A percentile compares a stretch with the other conserved stretches of the same genome.
Evolutionary conservation across 1,140 invertebrate genomes (phyloP).

Genomic region (Macrosteles quadrilineatus): DNA sequence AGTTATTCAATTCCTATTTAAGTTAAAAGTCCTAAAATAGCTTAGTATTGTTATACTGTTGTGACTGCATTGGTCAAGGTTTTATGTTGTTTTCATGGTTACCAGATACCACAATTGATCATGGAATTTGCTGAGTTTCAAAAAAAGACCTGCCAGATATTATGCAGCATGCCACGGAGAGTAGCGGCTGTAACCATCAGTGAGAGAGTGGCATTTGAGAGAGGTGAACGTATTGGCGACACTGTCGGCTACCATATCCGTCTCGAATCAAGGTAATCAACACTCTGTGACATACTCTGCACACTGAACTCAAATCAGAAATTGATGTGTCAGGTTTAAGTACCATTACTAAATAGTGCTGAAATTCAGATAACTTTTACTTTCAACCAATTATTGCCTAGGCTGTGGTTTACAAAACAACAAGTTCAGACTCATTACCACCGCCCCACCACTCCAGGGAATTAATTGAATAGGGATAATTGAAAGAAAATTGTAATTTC

Average conservation of each 20-base stretch:
- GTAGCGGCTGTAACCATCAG: not conserved
- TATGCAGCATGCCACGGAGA: not conserved
- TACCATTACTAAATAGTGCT: no score
- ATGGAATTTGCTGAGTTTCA: not conserved
- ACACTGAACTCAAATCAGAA: no score
- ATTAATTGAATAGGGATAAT: no score
- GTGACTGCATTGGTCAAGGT: not conserved
- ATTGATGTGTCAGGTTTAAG: no score
- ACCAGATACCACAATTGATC: not conserved
- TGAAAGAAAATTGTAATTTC: no score
- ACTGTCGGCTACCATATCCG: conserved; percentile 1
- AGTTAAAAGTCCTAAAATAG: not conserved
- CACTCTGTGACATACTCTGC: no score
- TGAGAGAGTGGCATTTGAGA: not conserved
- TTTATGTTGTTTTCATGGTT: not conserved
- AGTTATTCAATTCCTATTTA: no score
- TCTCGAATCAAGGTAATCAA: not conserved
- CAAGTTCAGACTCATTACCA: no score
- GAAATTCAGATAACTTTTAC: no score
- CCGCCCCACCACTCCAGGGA: no score
- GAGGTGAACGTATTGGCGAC: not conserved
- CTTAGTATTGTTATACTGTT: not conserved
- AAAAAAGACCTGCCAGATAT: not conserved
- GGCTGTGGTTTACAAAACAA: no score
- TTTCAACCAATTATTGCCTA: no score